A percentile compares a stretch with the other conserved stretches of the same genome.
Conservation (phyloP, 2,888 invertebrate genomes). For the Sminthurides aquaticus region DNA sequence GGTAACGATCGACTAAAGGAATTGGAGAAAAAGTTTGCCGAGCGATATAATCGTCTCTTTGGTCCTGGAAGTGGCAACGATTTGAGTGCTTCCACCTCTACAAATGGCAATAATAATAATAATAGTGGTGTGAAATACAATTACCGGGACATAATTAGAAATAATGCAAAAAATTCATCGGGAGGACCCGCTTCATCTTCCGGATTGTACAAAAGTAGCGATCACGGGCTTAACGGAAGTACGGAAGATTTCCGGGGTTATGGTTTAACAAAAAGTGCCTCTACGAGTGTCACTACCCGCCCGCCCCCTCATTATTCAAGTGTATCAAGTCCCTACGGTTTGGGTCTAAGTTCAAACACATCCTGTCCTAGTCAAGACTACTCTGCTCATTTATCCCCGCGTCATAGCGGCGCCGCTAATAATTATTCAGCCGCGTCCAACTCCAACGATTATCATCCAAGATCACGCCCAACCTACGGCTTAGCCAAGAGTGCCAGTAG, state of each 20-base stretch:
- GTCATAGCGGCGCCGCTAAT: neutral
- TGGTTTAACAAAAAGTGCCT: slow-evolving; percentile 42
- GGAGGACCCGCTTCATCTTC: neutral
- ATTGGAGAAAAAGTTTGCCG: slow-evolving; percentile 41
- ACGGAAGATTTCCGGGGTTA: slow-evolving; percentile 37
- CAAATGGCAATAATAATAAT: neutral
- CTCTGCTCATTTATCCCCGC: neutral
- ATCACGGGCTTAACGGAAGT: neutral
- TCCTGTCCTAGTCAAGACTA: neutral
- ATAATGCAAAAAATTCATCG: slow-evolving; percentile 28
- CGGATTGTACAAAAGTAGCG: slow-evolving; percentile 3
- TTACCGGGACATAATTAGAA: slow-evolving; percentile 18
- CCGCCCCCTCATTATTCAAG: slow-evolving; percentile 14
- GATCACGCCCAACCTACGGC: slow-evolving; percentile 12
- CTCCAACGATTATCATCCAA: neutral
- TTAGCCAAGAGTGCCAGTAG: slow-evolving; percentile 42
- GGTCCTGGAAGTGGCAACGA: slow-evolving; percentile 34
- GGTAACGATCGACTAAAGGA: slow-evolving; percentile 43
- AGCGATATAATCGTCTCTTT: slow-evolving; percentile 41
- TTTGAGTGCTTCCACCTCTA: neutral
- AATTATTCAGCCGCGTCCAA: neutral
- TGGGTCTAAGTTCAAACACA: slow-evolving; percentile 4
- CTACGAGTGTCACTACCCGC: slow-evolving; percentile 32
- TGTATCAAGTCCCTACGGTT: slow-evolving; percentile 18
- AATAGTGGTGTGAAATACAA: slow-evolving; percentile 6